Percentiles rank a stretch among this genome's conserved stretches.
Evolutionary conservation across 2,113 vertebrate genomes (phyloP).

Genomic region (Bostrychus sinensis): DNA sequence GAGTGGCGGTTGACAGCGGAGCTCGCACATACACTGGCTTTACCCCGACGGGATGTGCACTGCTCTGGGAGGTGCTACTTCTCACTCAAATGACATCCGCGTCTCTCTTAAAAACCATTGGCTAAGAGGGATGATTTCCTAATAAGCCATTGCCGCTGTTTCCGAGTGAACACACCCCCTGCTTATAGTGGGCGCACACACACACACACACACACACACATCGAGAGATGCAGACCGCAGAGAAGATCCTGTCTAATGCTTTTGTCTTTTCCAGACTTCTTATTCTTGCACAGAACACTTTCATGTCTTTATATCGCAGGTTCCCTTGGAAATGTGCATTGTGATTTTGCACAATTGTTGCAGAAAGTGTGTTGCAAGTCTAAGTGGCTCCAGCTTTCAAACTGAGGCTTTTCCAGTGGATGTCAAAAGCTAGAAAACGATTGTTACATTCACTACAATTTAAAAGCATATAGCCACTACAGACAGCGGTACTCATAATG

Average conservation of each 20-base stretch:
- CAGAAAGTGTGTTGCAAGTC: constrained; percentile 26
- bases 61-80: constrained; percentile 74
- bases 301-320: constrained; percentile 33
- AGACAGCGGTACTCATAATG: not conserved
- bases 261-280: constrained; percentile 31
- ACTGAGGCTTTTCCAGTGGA: constrained; percentile 22
- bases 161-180: constrained; percentile 73
- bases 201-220: not conserved
- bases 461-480: not conserved
- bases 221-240: constrained; percentile 15
- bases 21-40: constrained; percentile 66
- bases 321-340: constrained; percentile 8
- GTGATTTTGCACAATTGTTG: constrained; percentile 42
- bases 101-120: constrained; percentile 81
- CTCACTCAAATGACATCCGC: constrained; percentile 82
- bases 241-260: constrained; percentile 30
- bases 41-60: constrained; percentile 71
- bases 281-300: constrained; percentile 22
- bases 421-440: constrained; percentile 11
- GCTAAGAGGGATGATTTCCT: constrained; percentile 79
- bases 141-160: constrained; percentile 76
- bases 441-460: not conserved
- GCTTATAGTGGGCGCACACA: constrained; percentile 18
- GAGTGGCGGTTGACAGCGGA: constrained; percentile 50
- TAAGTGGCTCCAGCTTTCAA: constrained; percentile 35